Percentiles rank a stretch among this genome's conserved stretches.
Conservation (phyloP, 2,797 vertebrate genomes). For the Hypotaenidia philippensis region DNA sequence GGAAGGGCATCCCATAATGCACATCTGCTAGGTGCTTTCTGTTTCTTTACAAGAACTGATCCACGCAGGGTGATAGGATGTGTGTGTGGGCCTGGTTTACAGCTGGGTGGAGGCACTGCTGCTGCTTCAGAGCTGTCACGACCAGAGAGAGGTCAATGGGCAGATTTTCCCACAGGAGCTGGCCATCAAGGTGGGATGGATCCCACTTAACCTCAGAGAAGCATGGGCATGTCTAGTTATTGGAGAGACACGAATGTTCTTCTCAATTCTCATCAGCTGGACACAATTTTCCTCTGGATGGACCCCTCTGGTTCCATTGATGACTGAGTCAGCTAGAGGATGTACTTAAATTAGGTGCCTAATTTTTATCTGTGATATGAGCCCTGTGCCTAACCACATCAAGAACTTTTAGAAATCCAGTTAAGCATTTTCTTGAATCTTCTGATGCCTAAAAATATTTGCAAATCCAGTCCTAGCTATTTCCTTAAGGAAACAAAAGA, state of each 20-base stretch:
- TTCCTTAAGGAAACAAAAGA: not conserved
- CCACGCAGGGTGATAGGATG: not conserved
- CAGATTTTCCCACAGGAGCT: not conserved
- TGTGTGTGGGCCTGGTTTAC: not conserved
- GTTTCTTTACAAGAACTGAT: not conserved
- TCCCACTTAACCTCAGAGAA: not conserved
- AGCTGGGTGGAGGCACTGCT: not conserved
- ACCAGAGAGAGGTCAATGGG: too few relatives aligned
- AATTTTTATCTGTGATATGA: not conserved
- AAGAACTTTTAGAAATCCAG: not conserved
- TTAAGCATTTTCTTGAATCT: not conserved
- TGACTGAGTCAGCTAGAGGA: not conserved
- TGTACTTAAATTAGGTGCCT: not conserved
- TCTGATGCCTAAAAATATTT: constrained; percentile 14
- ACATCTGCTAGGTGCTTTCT: not conserved
- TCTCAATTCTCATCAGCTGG: not conserved
- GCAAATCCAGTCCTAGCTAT: not conserved
- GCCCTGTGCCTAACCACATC: not conserved
- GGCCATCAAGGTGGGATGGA: not conserved
- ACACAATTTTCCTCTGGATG: not conserved
- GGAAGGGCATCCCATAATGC: not conserved
- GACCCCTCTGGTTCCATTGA: not conserved
- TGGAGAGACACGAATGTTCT: not conserved
- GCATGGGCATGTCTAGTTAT: not conserved
- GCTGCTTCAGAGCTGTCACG: not conserved